These are phyloP conservation scores for Pluvianellus socialis DNA, from an alignment of 2,113 vertebrate species.

Conservation along the genomic window DNA sequence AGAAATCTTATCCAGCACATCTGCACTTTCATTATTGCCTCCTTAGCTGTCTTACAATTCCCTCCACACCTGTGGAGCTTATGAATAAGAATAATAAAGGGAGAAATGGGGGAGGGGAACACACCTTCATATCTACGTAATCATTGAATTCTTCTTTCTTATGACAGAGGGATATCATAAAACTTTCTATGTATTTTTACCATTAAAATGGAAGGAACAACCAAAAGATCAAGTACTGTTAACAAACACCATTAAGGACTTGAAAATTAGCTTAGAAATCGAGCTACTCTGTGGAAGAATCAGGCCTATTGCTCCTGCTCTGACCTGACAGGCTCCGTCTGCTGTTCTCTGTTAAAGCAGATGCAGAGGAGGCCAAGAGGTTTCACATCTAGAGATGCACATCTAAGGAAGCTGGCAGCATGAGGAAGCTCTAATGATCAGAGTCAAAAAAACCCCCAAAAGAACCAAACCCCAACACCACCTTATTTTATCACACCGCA, in stretches of 20 bases:
- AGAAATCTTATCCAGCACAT: conserved; percentile 3
- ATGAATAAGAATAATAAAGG: neutral
- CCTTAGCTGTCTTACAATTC: neutral
- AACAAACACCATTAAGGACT: neutral
- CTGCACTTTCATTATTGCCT: neutral
- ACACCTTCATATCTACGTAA: neutral
- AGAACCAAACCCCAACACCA: neutral
- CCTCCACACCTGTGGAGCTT: neutral
- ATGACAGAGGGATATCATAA: neutral
- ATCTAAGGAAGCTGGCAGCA: neutral
- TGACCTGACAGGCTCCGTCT: neutral
- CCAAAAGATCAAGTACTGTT: neutral
- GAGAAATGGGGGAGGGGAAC: neutral
- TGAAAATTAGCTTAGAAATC: neutral
- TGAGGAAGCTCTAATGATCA: neutral
- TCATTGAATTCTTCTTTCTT: neutral
- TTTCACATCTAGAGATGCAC: neutral
- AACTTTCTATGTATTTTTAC: neutral
- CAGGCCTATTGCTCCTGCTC: neutral
- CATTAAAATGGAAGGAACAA: neutral
- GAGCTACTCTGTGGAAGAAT: neutral
- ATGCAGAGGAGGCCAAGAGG: neutral
- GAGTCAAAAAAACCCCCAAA: neutral
- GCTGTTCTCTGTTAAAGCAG: neutral
- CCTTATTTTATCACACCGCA: neutral